Evolutionary conservation across 1,140 invertebrate genomes (phyloP).

Genomic region (Cydia splendana): DNA sequence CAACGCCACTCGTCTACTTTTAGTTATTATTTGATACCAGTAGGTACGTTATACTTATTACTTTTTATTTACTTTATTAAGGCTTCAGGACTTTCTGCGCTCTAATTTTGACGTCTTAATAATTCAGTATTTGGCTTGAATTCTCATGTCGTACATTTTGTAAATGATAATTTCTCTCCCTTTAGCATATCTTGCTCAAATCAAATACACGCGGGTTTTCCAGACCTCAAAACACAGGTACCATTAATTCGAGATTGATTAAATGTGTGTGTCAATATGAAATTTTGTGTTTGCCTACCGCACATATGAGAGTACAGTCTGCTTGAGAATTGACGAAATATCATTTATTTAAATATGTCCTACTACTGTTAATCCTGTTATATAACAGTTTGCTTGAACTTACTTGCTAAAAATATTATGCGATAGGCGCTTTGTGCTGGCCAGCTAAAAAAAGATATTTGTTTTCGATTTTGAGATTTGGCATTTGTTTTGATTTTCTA

Average conservation of each 20-base stretch:
- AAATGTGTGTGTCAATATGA: slow-evolving; percentile 30
- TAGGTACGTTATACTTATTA: background rate
- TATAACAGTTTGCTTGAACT: too few species aligned
- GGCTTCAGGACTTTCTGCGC: background rate
- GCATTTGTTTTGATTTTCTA: too few species aligned
- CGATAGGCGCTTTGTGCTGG: too few species aligned
- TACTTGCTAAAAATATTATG: too few species aligned
- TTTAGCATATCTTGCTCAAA: background rate
- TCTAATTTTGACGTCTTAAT: too few species aligned
- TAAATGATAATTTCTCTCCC: slow-evolving; percentile 2
- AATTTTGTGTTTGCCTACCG: slow-evolving; percentile 25
- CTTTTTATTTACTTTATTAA: background rate
- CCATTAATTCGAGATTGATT: slow-evolving; percentile 29
- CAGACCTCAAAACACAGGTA: slow-evolving; percentile 3
- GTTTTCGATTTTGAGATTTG: too few species aligned
- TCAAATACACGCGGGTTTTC: slow-evolving; percentile 19
- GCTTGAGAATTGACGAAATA: background rate
- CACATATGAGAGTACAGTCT: slow-evolving; percentile 9
- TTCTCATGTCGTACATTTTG: background rate
- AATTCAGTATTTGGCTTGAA: background rate
- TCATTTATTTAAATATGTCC: too few species aligned
- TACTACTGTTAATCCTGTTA: too few species aligned
- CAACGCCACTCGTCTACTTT: too few species aligned
- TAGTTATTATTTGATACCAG: too few species aligned
- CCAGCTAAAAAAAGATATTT: too few species aligned